Conservation (phyloP, 2,797 vertebrate species). For the Myiotriccus ornatus region DNA sequence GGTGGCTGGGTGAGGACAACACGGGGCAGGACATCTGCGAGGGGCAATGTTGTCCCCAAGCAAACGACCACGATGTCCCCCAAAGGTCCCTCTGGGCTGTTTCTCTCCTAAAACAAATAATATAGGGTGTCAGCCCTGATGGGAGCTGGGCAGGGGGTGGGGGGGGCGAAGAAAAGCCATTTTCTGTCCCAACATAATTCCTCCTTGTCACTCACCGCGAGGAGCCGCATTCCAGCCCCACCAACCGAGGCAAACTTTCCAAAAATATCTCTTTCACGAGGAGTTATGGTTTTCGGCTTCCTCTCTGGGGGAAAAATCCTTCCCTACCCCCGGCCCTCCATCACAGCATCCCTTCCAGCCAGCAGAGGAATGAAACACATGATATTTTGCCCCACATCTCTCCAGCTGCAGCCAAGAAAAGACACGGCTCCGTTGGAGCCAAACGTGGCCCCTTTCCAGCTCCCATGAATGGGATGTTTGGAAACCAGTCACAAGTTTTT, state of each 20-base stretch:
- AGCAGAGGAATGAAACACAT: not conserved
- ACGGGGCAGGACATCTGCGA: not conserved
- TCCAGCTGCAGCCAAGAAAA: conserved; percentile 27
- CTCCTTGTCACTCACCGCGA: not conserved
- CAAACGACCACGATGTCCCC: not conserved
- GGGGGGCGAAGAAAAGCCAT: not conserved
- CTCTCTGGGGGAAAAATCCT: not conserved
- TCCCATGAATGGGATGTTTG: conserved; percentile 12
- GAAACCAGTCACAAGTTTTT: not conserved
- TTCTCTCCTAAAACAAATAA: not conserved
- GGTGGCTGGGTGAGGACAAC: not conserved
- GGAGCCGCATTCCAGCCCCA: conserved; percentile 30
- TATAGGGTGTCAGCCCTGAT: not conserved
- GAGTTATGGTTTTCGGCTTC: conserved; percentile 23
- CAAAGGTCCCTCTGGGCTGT: fast-evolving
- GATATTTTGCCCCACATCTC: not conserved
- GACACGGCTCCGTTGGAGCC: not conserved
- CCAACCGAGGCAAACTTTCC: not conserved
- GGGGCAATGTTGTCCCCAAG: not conserved
- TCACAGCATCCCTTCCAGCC: not conserved
- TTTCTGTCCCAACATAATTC: conserved; percentile 23
- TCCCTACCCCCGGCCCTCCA: not conserved
- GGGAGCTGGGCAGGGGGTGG: not conserved
- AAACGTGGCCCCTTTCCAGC: conserved; percentile 9
- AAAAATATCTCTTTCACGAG: not conserved